Base-by-base conservation (phyloP, 1,140 invertebrate genomes). In the Luehdorfia chinensis region DNA sequence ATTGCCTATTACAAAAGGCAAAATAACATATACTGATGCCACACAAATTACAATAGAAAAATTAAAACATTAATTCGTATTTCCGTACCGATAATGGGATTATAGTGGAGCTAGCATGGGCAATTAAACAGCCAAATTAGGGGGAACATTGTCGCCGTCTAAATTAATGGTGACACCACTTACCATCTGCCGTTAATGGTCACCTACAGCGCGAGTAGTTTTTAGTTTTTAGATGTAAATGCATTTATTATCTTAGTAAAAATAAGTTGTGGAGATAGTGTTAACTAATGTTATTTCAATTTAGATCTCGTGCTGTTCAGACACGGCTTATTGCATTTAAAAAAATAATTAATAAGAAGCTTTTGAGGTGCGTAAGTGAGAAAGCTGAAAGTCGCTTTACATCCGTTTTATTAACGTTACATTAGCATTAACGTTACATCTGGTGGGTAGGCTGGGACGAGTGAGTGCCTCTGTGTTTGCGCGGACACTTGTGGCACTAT, bases 61-160 rank as follows among this genome's bases (percentile, higher is more conserved):
- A 53, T 52, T 41, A 44, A 44, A 47, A 50, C 51, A 54, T 59
- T 54, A 59, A 53, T 49, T 46, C 36, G 23, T 57, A 48, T 28
- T 57, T 52, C 54, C 48, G 57, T 49, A 50, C 37, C 50, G 59
- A 61, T 61, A 50, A 52, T 44, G 19, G 49, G 43, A 50, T 51
- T 49, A 52, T 41, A 44, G 41, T 41, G 23, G 21, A 41, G 25
- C 25, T 4, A 0, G 19, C 13, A 53, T 53, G 58, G 53, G 43
- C 58, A 60, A 60, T 60, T 52, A 60, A 58, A 52, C 48, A 50
- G 50, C 45, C 45, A 49, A 50, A 61, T 47, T 61, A 50, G 53
- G 58, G 53, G 28, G 50, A 56, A 52, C 39, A 43, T 56, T 56
- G 58, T 61, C 58, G 57, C 50, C 55, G 48, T 45, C 25, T 31